Evolutionary conservation across 2,113 vertebrate genomes (phyloP).

Genomic region (Mesitornis unicolor): DNA sequence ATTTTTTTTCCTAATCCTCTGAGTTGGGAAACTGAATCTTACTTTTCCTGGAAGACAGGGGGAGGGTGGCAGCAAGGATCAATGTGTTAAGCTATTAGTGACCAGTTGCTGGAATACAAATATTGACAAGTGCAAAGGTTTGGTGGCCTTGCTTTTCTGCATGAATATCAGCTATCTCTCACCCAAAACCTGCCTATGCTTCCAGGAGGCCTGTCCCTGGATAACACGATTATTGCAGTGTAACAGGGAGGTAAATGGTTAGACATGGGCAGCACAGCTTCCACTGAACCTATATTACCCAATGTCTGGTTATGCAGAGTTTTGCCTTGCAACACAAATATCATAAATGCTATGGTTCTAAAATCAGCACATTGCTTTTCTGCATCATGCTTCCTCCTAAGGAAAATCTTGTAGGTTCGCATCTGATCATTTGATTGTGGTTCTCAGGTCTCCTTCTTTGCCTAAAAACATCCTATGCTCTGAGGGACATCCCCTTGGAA

Average conservation of each 20-base stretch:
- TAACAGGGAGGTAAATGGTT: background rate
- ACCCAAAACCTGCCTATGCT: background rate
- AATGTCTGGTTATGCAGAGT: background rate
- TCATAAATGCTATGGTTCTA: background rate
- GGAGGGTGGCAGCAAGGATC: constrained; percentile 29
- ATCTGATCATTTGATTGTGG: background rate
- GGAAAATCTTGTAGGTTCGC: background rate
- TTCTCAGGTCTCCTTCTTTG: background rate
- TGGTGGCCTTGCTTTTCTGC: constrained; percentile 47
- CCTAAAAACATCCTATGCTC: background rate
- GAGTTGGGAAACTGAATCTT: constrained; percentile 32
- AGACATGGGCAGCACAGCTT: background rate
- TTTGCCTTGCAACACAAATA: background rate
- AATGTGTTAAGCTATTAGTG: constrained; percentile 44
- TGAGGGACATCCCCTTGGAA: background rate
- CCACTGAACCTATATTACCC: background rate
- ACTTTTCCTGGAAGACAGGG: constrained; percentile 53
- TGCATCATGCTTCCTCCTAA: background rate
- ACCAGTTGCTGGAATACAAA: constrained; percentile 44
- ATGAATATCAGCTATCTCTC: constrained; percentile 15
- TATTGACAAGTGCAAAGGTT: constrained; percentile 66
- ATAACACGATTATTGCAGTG: background rate
- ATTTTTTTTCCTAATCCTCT: background rate
- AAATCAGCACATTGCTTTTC: background rate
- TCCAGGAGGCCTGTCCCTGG: background rate